Evolutionary conservation across 2,888 invertebrate genomes (phyloP), one percentile per base, ranked within the genome.

Genomic region (Lysandra bellargus): DNA sequence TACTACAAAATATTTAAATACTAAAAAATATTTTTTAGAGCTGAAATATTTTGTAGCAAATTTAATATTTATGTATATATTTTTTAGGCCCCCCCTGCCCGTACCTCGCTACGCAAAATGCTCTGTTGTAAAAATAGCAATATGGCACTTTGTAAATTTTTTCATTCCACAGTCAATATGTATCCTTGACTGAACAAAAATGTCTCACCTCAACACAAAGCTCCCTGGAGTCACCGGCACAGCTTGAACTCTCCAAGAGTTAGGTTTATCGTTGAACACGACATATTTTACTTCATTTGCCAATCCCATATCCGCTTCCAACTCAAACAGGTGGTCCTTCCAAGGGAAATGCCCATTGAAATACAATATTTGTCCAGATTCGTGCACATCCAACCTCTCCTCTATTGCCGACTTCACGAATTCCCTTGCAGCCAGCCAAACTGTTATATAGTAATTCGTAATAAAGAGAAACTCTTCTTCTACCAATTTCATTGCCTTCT

Each of bases 361-460:
- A 83, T 96, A 94, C 0, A 99, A 90, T 77, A 99, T 98, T 91
- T 98, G 96, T 0, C 99, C 99, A 79, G 97, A 97, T 14, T 95
- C 84, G 87, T 98, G 96, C 0, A 97, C 93, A 85, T 96, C 86
- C 79, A 95, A 95, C 49, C 99, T 95, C 4, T 95, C 94, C 78
- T 96, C 91, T 23, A 99, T 87, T 0, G 98, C 96, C n/a, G 95
- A 89, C 80, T 95, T 95, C 0, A 99, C 98, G 81, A 97, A 93
- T 80, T 96, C 95, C 82, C 98, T 95, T 0, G 98, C 99, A n/a
- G 98, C 98, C 88, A 98, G 95, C 99, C 99, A 99, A 0, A 96
- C 95, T 1, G 96, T 94, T 76, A 96, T 95, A 86, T 95, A 93
- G 87, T 95, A 91, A 81, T 95, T 95, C 0, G 98, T 95, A 77